A percentile compares a stretch with the other conserved stretches of the same genome.
Evolutionary conservation across 1,140 invertebrate species (phyloP).

Genomic region (Neodiprion pinetum): DNA sequence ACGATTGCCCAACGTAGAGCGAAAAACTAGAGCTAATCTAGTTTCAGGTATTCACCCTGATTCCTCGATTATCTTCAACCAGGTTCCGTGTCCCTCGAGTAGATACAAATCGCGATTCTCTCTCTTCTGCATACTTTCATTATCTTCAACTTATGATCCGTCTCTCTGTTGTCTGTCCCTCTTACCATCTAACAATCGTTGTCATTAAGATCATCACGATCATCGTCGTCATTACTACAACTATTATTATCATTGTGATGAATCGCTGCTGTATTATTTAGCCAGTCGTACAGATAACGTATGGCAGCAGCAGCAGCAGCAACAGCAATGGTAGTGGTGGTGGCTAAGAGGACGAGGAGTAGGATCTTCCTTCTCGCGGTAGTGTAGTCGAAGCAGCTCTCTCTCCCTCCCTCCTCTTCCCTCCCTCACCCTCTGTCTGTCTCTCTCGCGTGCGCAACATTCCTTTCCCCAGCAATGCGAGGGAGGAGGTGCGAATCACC

Average conservation of each 20-base stretch:
- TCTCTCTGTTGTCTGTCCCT: background rate
- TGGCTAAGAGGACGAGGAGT: background rate
- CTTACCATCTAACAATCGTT: too few species aligned
- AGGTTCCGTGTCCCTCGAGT: background rate
- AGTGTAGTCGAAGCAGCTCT: background rate
- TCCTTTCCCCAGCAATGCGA: slow-evolving; percentile 40
- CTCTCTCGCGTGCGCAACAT: slow-evolving; percentile 40
- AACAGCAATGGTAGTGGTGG: too few species aligned
- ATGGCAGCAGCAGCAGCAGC: too few species aligned
- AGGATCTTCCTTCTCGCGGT: background rate
- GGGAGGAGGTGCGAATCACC: slow-evolving; percentile 21
- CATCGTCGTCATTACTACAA: too few species aligned
- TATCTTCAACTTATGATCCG: background rate
- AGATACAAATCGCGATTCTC: background rate
- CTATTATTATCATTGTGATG: too few species aligned
- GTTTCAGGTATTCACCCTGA: background rate
- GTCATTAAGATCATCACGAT: too few species aligned
- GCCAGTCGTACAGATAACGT: too few species aligned
- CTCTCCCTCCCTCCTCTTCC: background rate
- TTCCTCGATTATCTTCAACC: background rate
- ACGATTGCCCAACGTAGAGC: background rate
- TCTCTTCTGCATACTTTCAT: background rate
- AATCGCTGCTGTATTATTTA: too few species aligned
- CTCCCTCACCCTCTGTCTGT: slow-evolving; percentile 5
- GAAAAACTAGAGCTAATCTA: too few species aligned